phyloP scores from a whole-genome alignment of 2,113 vertebrate genomes.

The Podarcis cretensis region DNA sequence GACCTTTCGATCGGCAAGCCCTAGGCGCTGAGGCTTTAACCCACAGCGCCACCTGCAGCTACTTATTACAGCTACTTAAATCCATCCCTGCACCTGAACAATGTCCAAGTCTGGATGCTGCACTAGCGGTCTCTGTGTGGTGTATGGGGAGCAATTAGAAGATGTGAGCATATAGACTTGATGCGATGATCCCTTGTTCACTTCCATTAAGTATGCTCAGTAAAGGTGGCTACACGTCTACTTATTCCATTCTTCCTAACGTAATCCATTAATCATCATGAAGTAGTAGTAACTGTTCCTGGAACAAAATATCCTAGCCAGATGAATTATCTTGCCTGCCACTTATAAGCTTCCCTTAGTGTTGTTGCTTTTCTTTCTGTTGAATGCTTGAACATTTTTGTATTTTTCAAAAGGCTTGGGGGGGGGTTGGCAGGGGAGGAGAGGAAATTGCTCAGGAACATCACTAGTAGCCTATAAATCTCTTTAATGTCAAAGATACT shows the following conservation, averaged over 20 bases:
- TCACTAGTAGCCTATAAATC: background rate
- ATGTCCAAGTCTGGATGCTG: no score
- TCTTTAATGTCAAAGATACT: conserved; percentile 6
- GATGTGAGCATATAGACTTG: background rate
- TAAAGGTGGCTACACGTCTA: background rate
- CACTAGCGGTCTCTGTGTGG: background rate
- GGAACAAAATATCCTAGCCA: background rate
- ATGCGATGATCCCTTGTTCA: background rate
- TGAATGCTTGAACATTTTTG: background rate
- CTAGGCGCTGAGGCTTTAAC: no score
- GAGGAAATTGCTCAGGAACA: background rate
- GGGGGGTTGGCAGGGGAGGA: no score
- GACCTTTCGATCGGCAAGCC: no score
- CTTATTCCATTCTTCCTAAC: background rate
- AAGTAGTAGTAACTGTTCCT: background rate
- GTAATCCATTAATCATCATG: background rate
- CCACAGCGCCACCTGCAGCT: no score
- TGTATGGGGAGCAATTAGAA: background rate
- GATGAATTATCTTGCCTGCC: no score
- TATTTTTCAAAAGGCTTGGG: background rate
- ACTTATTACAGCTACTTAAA: no score
- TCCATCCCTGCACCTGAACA: background rate
- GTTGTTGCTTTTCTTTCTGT: background rate
- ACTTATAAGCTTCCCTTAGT: background rate
- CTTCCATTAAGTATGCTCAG: background rate